Evolutionary conservation across 2,888 invertebrate species (phyloP), one percentile per base, ranked within the genome.

Genomic region (Dermolepida albohirtum): DNA sequence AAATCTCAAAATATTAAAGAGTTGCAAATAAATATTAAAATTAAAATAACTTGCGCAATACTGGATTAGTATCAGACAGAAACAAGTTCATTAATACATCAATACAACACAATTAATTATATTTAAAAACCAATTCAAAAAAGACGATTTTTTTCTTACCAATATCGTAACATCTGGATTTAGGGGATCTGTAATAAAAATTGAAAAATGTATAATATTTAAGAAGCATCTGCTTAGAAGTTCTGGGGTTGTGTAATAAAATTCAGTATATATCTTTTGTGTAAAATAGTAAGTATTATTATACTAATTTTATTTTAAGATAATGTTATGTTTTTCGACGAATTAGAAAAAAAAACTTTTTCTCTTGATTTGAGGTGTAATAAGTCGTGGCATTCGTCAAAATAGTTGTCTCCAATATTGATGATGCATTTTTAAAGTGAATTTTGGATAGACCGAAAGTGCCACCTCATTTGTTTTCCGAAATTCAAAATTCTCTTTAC

Each of bases 171-270:
- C 55, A 50, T 59, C 66, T 44, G 49, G 57, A 12, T 50, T 66
- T 47, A 59, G 16, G 16, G 66, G 59, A 66, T 66, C 66, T 66
- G 51, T 8, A 66, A 59, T 22, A 50, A 29, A 63, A 6, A 63
- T 11, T 17, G 12, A 44, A n/a, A 59, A 17, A 44, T 39, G 11
- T 12, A 17, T n/a, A 22, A 16, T 39, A 11, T n/a, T 14, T 2
- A 7, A 12, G 34, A 12, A n/a, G n/a, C 1, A 43, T 43, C 11
- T 11, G n/a, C 1, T 43, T n/a, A n/a, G n/a, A n/a, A n/a, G n/a
- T n/a, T n/a, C n/a, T 43, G 5, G 43, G 5, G 2, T 47, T 6
- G 2, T 12, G 14, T 12, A 41, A n/a, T 22, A 22, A 22, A 22
- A 22, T 22, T 22, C 1, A 22, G 22, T 22, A 22, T 22, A 2